Percentiles rank a stretch among this genome's conserved stretches.
phyloP scores from a whole-genome alignment of 2,113 vertebrate genomes.

The Ginglymostoma cirratum region DNA sequence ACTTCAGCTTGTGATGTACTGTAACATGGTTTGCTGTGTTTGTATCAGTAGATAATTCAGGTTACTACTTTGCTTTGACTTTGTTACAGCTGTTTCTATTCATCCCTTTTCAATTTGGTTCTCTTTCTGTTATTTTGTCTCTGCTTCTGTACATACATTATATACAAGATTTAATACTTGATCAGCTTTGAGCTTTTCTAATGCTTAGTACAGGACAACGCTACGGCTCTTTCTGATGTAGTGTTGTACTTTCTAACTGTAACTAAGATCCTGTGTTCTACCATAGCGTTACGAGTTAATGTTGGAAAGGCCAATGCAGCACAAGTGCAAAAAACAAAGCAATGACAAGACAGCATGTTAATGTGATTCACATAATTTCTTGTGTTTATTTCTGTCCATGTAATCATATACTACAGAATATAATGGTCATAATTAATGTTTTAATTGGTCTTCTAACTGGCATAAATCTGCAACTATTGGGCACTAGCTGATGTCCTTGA shows the following conservation, averaged over 20 bases:
- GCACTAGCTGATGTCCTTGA: background rate
- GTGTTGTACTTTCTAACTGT: background rate
- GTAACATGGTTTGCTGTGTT: background rate
- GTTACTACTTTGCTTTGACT: background rate
- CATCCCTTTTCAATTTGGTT: background rate
- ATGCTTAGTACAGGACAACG: background rate
- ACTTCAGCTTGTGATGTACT: background rate
- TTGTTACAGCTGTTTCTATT: background rate
- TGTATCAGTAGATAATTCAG: background rate
- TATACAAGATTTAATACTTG: background rate
- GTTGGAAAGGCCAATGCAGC: background rate
- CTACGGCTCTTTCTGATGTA: background rate
- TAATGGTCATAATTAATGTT: background rate
- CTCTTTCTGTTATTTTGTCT: background rate
- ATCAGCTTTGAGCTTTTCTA: background rate
- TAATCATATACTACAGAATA: too few relatives aligned
- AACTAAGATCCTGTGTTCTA: background rate
- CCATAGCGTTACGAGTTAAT: background rate
- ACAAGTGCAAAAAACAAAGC: background rate
- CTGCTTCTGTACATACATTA: background rate
- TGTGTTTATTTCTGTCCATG: background rate
- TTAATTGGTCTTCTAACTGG: background rate
- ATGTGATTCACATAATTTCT: background rate
- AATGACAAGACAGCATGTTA: background rate
- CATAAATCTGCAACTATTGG: background rate